A percentile compares a stretch with the other conserved stretches of the same genome.
Evolutionary conservation across 2,888 invertebrate genomes (phyloP).

Genomic region (Eurytoma californica): DNA sequence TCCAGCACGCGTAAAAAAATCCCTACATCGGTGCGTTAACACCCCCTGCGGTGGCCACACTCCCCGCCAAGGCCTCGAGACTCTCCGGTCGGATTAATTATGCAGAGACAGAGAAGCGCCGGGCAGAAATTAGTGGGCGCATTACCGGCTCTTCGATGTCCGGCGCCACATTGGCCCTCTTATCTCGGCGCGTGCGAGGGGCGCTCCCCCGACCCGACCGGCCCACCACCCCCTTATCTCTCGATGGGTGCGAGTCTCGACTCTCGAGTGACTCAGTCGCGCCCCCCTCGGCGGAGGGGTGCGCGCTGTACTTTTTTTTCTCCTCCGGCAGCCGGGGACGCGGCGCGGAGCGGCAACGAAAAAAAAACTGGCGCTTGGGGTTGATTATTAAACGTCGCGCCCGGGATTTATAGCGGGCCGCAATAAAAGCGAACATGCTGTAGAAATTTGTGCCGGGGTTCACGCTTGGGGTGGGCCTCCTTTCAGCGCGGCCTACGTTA

Average conservation of each 20-base stretch:
- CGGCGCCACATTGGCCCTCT: conserved; percentile 40
- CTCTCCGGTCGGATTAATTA: conserved; percentile 28
- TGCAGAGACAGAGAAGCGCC: conserved; percentile 4
- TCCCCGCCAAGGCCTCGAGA: too few relatives aligned
- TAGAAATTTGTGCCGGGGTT: conserved; percentile 22
- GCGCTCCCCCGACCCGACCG: not conserved
- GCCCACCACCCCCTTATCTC: not conserved
- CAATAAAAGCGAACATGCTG: conserved; percentile 17
- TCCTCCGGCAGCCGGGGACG: too few relatives aligned
- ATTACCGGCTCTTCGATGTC: conserved; percentile 15
- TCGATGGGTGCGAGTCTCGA: not conserved
- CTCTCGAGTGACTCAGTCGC: not conserved
- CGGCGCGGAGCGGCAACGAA: too few relatives aligned
- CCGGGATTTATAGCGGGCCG: conserved; percentile 7
- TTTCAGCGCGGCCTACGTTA: not conserved
- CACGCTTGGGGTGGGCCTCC: not conserved
- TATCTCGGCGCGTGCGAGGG: conserved; percentile 33
- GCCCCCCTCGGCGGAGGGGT: not conserved
- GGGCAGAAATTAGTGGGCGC: conserved; percentile 50
- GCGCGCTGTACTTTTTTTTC: not conserved
- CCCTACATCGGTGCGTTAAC: too few relatives aligned
- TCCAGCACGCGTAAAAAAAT: too few relatives aligned
- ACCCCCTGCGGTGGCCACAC: too few relatives aligned
- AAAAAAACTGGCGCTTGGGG: not conserved
- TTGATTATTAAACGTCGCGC: conserved; percentile 31